Evolutionary conservation across 1,140 invertebrate genomes (phyloP), one percentile per base, ranked within the genome.

Genomic region (Pachyrhynchus sulphureomaculatus): DNA sequence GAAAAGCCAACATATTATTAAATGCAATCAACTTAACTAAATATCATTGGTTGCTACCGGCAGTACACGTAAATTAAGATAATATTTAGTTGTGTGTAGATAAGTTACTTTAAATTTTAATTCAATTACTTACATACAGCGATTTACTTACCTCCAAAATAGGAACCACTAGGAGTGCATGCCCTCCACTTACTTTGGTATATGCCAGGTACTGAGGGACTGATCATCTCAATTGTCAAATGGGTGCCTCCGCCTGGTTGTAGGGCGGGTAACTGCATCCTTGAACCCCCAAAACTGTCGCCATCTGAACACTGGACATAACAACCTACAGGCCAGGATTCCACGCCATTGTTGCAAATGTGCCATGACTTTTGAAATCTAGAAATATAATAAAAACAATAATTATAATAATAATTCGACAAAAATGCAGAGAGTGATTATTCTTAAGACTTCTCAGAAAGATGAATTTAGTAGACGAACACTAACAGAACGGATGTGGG

Each of bases 111-210:
- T n/a, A n/a, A n/a, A n/a, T n/a, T n/a, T n/a, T n/a, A n/a, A n/a
- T n/a, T n/a, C n/a, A n/a, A n/a, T n/a, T 9, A 44, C 18, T 4
- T 10, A 20, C 4, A 44, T 3, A 45, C 17, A 20, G 2, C 24
- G 10, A 24, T 12, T 20, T 17, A 55, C 70, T 77, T 77, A 91
- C 90, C 90, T 78, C 92, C 92, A 83, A 94, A 94, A 75, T 86
- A 90, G 58, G 85, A 81, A 52, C 91, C 92, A 64, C 84, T 85
- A 18, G 87, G 78, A 42, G 90, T 91, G 70, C 83, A 85, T 82
- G 94, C 84, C 61, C 91, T 83, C 91, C 91, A 95, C 78, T 90
- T 87, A 76, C 87, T 84, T 67, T 90, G 84, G 72, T 90, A 91
- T n/a, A 84, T 82, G 9, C 91, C 91, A 53, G 84, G 78, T 47